phyloP scores from a whole-genome alignment of 1,140 invertebrate species.

The Trachymyrmex septentrionalis region DNA sequence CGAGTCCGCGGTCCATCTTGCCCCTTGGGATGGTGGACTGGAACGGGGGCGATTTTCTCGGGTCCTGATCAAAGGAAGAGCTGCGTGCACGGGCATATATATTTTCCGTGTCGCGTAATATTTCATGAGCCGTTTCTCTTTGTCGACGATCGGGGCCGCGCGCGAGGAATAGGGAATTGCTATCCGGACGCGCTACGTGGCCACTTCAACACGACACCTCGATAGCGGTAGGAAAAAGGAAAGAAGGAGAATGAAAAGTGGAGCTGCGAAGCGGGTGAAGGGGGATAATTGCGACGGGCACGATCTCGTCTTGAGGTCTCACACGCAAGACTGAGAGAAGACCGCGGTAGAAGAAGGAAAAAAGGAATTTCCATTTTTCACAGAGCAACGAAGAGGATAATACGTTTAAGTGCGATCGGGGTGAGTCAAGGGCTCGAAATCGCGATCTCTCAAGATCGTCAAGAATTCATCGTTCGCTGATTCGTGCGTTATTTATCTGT shows the following conservation, averaged over 20 bases:
- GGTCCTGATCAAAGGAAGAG: conserved; percentile 79
- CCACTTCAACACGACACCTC: conserved; percentile 47
- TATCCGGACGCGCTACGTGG: conserved; percentile 3
- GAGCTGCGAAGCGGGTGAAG: conserved; percentile 51
- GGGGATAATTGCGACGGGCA: conserved; percentile 77
- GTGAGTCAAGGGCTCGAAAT: conserved; percentile 12
- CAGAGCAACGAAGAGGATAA: conserved; percentile 14
- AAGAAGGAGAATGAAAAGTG: conserved; percentile 23
- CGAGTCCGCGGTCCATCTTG: conserved; percentile 63
- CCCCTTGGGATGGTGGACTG: conserved; percentile 77
- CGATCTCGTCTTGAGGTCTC: conserved; percentile 75
- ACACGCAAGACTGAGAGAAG: conserved; percentile 73
- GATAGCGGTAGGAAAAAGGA: conserved; percentile 52
- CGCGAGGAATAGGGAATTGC: conserved; percentile 73
- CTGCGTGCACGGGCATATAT: conserved; percentile 70
- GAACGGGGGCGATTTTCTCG: conserved; percentile 78
- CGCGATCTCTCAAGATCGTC: neutral
- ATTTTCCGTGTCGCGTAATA: conserved; percentile 77
- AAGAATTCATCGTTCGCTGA: conserved; percentile 1
- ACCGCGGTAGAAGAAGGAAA: conserved; percentile 50
- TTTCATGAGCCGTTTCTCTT: conserved; percentile 80
- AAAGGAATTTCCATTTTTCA: conserved; percentile 69
- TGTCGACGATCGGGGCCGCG: conserved; percentile 75
- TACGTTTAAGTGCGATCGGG: neutral
- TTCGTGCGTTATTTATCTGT: neutral